These are phyloP conservation scores for Muscicapa adusta DNA, from an alignment of 2,113 vertebrate genomes.

Conservation along the genomic window DNA sequence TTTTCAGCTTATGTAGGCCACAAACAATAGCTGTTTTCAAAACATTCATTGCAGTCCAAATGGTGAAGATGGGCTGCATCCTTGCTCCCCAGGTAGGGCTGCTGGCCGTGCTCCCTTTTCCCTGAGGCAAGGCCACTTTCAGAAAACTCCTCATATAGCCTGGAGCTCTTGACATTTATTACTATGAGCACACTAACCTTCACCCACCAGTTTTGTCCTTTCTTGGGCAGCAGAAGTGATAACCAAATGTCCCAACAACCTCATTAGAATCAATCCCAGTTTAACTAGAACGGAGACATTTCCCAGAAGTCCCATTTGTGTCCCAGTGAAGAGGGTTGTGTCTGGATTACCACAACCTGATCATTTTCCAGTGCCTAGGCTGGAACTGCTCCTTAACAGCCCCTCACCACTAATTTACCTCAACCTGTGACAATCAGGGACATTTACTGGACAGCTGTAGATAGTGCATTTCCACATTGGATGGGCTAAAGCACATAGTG, in stretches of 20 bases:
- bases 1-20: background rate
- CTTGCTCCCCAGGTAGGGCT: background rate
- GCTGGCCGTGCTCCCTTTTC: background rate
- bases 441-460: background rate
- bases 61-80: background rate
- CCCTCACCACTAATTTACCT: background rate
- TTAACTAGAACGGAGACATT: background rate
- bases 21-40: background rate
- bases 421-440: background rate
- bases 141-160: background rate
- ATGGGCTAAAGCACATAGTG: too few species aligned
- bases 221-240: background rate
- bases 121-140: background rate
- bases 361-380: background rate
- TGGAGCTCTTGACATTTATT: background rate
- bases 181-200: background rate
- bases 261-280: background rate
- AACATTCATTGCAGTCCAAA: background rate
- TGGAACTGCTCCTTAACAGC: background rate
- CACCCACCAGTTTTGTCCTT: background rate
- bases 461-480: rapidly evolving
- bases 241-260: background rate
- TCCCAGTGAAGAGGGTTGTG: background rate
- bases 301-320: background rate
- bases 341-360: background rate